Conservation (phyloP, 1,140 invertebrate genomes). For the Micrasema longulum region DNA sequence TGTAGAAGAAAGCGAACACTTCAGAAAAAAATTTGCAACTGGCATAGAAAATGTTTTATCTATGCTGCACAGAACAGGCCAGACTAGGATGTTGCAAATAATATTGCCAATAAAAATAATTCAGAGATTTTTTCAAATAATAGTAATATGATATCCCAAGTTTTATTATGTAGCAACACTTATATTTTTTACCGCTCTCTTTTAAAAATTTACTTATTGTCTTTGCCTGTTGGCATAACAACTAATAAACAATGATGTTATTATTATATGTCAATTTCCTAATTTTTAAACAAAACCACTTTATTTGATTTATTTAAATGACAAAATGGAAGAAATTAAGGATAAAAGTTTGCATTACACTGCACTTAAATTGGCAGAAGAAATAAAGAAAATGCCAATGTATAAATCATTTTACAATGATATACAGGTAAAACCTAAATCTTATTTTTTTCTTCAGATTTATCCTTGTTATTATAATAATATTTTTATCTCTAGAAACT, state of each 20-base stretch:
- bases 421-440: conserved; percentile 59
- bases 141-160: too few species aligned
- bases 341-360: conserved; percentile 70
- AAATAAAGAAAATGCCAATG: conserved; percentile 69
- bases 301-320: too few species aligned
- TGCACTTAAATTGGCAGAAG: conserved; percentile 69
- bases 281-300: too few species aligned
- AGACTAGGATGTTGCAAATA: not conserved
- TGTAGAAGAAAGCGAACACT: not conserved
- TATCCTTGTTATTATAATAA: conserved; percentile 37
- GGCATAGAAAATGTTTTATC: conserved; percentile 1
- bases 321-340: conserved; percentile 67
- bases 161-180: not conserved
- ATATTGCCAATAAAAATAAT: not conserved
- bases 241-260: not conserved
- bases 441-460: too few species aligned
- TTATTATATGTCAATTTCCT: too few species aligned
- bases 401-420: conserved; percentile 72
- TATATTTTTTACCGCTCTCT: not conserved
- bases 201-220: not conserved
- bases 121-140: too few species aligned
- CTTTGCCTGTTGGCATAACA: conserved; percentile 3
- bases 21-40: conserved; percentile 5
- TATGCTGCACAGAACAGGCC: too few species aligned
- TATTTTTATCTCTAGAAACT: conserved; percentile 71